phyloP scores from a whole-genome alignment of 1,140 invertebrate species.

The Hypsibius dujardini region DNA sequence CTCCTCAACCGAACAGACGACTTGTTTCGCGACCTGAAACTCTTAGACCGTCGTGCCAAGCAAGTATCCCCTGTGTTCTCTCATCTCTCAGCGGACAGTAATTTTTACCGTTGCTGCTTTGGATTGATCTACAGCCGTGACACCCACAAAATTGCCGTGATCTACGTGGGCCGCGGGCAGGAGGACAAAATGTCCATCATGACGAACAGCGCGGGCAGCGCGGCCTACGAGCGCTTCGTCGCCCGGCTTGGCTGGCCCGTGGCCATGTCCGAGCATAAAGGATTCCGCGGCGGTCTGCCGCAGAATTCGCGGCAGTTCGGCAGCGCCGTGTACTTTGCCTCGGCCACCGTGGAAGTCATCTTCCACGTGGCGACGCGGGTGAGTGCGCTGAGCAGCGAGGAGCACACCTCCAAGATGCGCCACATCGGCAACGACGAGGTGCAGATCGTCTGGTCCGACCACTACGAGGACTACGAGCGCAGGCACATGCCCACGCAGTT shows the following conservation, averaged over 20 bases:
- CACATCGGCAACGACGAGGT: conserved; percentile 98
- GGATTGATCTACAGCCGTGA: conserved; percentile 47
- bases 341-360: conserved; percentile 65
- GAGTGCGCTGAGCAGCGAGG: conserved; percentile 49
- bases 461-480: conserved; percentile 76
- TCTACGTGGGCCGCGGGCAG: conserved; percentile 88
- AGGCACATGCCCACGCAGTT: conserved; percentile 97
- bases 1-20: conserved; percentile 74
- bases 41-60: conserved; percentile 64
- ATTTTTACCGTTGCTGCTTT: too few relatives aligned
- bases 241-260: conserved; percentile 49
- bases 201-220: conserved; percentile 60
- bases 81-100: conserved; percentile 22
- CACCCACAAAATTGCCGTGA: conserved; percentile 96
- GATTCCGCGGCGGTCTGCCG: conserved; percentile 84
- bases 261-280: conserved; percentile 80
- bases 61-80: conserved; percentile 26
- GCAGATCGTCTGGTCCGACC: conserved; percentile 97
- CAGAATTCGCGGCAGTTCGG: conserved; percentile 72
- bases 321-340: conserved; percentile 88
- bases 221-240: conserved; percentile 82
- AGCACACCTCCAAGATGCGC: conserved; percentile 45
- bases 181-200: conserved; percentile 85
- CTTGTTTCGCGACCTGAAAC: conserved; percentile 68
- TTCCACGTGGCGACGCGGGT: conserved; percentile 98